Conservation (phyloP, 2,113 vertebrate species). For the Nycticryphes semicollaris region DNA sequence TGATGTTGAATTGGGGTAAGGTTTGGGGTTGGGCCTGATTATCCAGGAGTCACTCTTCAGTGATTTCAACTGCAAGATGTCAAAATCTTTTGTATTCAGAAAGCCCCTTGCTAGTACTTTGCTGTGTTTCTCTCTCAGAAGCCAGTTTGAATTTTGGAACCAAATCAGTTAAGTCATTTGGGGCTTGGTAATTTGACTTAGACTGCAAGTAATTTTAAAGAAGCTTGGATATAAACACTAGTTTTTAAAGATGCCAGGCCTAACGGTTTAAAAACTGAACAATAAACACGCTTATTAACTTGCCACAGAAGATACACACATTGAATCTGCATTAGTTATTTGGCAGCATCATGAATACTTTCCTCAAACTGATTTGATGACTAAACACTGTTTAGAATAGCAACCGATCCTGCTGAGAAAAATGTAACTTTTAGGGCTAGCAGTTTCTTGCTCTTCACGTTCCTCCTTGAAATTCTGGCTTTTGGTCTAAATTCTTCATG, state of each 20-base stretch:
- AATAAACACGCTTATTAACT: constrained; percentile 4
- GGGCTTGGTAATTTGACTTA: not conserved
- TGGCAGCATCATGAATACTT: not conserved
- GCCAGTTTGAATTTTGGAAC: not conserved
- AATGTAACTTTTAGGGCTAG: not conserved
- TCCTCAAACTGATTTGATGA: constrained; percentile 25
- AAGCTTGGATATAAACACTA: not conserved
- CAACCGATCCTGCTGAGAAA: not conserved
- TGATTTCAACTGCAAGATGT: not conserved
- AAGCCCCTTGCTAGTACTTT: not conserved
- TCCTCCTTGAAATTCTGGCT: not conserved
- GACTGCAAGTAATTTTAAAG: not conserved
- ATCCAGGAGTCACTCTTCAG: not conserved
- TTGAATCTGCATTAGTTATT: not conserved
- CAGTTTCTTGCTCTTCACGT: not conserved
- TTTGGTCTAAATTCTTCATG: not conserved
- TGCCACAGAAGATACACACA: constrained; percentile 2
- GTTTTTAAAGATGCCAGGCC: constrained; percentile 11
- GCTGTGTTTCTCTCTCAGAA: not conserved
- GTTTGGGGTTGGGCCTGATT: not conserved
- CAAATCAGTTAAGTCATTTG: not conserved
- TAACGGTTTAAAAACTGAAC: constrained; percentile 24
- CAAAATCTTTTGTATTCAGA: not conserved
- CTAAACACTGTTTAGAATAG: constrained; percentile 22
- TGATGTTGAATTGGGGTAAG: not conserved